Conservation (phyloP, 1,140 invertebrate species). For the Diorhabda sublineata region DNA sequence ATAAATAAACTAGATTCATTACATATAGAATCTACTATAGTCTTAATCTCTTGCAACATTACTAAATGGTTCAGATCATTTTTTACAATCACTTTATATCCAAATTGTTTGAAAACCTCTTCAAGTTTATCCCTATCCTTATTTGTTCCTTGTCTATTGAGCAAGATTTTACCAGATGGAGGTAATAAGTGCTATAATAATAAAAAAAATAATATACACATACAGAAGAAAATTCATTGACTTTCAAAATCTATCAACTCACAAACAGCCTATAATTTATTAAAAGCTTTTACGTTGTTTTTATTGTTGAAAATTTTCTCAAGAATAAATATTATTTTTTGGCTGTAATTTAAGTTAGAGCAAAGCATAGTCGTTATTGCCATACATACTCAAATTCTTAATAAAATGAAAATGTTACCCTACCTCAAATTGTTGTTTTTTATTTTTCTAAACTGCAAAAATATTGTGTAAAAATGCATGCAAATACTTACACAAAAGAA, state of each 20-base stretch:
- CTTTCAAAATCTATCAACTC: background rate
- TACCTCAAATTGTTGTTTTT: background rate
- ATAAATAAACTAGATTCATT: slow-evolving; percentile 37
- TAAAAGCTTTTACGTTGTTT: too few relatives aligned
- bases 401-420: background rate
- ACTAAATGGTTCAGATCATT: slow-evolving; percentile 30
- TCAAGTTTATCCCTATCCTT: slow-evolving; percentile 31
- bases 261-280: too few relatives aligned
- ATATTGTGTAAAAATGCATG: background rate
- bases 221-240: background rate
- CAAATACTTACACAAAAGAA: slow-evolving; percentile 10
- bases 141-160: slow-evolving; percentile 32
- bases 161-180: slow-evolving; percentile 22
- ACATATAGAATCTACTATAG: slow-evolving; percentile 18
- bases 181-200: slow-evolving; percentile 31
- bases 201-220: background rate
- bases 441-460: background rate
- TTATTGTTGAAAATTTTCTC: too few relatives aligned
- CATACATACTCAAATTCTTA: too few relatives aligned
- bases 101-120: slow-evolving; percentile 30
- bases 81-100: slow-evolving; percentile 28
- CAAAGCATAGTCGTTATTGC: too few relatives aligned
- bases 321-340: too few relatives aligned
- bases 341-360: too few relatives aligned
- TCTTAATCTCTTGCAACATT: slow-evolving; percentile 26